Percentiles rank a stretch among this genome's conserved stretches.
These are phyloP conservation scores for Dendropsophus ebraccatus DNA, from an alignment of 2,113 vertebrate species.

Conservation along the genomic window DNA sequence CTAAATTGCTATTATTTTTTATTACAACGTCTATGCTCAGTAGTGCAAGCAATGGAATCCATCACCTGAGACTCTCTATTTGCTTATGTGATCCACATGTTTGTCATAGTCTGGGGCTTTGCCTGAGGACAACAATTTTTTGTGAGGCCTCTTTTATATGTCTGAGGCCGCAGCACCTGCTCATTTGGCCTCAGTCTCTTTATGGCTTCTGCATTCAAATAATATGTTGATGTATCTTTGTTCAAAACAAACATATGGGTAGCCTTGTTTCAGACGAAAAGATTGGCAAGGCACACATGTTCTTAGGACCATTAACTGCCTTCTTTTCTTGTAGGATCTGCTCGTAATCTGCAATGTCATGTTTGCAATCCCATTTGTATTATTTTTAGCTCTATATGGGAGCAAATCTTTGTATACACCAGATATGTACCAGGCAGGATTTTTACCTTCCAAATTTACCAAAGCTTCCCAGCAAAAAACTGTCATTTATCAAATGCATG, in stretches of 20 bases:
- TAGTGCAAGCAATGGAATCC: neutral
- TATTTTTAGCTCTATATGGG: neutral
- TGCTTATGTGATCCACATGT: conserved; percentile 36
- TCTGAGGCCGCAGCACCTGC: conserved; percentile 46
- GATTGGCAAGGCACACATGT: neutral
- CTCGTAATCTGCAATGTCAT: neutral
- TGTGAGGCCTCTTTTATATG: conserved; percentile 24
- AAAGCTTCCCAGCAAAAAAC: neutral
- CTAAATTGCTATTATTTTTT: neutral
- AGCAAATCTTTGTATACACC: neutral
- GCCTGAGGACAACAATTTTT: conserved; percentile 40
- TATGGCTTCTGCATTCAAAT: conserved; percentile 55
- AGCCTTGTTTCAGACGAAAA: neutral
- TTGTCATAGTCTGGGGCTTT: conserved; percentile 15
- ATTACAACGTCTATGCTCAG: neutral
- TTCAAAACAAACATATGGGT: conserved; percentile 25
- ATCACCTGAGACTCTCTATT: conserved; percentile 17
- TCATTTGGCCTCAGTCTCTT: neutral
- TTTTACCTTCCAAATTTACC: neutral
- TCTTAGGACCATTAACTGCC: neutral
- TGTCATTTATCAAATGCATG: neutral
- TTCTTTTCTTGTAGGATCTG: neutral
- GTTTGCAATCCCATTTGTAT: neutral
- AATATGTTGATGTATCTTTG: conserved; percentile 46
- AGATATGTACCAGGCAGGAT: neutral